Conservation (phyloP, 2,888 invertebrate genomes). For the Nomada lathburiana region DNA sequence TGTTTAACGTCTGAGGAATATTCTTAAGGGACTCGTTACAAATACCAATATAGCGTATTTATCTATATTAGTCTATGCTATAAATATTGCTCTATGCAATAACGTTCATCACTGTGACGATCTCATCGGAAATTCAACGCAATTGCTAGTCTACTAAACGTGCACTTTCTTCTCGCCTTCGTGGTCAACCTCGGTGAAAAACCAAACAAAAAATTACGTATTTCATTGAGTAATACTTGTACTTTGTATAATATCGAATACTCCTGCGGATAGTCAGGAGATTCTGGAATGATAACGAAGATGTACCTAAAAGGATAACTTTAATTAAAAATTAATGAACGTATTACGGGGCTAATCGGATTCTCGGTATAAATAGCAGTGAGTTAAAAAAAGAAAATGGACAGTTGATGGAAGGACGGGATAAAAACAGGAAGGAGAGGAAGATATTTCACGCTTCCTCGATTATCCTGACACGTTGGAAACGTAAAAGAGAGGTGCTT, state of each 20-base stretch:
- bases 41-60: conserved; percentile 38
- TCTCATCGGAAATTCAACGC: conserved; percentile 21
- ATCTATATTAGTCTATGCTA: conserved; percentile 46
- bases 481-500: background rate
- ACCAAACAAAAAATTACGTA: conserved; percentile 34
- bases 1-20: conserved; percentile 1
- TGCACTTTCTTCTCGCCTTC: background rate
- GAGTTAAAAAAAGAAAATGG: background rate
- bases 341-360: conserved; percentile 9
- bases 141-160: conserved; percentile 10
- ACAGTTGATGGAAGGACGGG: background rate
- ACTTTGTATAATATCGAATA: conserved; percentile 45
- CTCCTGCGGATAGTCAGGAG: conserved; percentile 30
- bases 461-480: background rate
- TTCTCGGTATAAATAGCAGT: conserved; percentile 27
- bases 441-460: background rate
- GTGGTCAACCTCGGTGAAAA: background rate
- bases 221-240: conserved; percentile 52
- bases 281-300: conserved; percentile 30
- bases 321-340: conserved; percentile 6
- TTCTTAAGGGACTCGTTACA: conserved; percentile 21
- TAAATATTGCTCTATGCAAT: conserved; percentile 27
- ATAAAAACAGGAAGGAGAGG: background rate
- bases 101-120: background rate
- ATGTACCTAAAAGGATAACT: conserved; percentile 14